These are phyloP conservation scores for Phragmatobia fuliginosa DNA, from an alignment of 2,888 invertebrate species.

Conservation along the genomic window DNA sequence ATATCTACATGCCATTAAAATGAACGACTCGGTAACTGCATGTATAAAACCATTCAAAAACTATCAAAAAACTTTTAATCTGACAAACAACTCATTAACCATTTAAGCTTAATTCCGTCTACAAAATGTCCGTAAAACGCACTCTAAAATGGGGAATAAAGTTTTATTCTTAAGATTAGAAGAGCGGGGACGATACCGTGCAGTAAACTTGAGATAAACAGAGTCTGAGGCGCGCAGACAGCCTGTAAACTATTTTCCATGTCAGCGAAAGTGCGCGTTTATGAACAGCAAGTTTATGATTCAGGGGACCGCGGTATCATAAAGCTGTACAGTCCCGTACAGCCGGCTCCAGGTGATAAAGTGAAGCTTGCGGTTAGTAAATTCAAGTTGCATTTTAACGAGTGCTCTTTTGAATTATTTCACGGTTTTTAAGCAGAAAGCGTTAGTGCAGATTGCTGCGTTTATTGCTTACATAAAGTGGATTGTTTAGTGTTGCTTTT, in stretches of 20 bases:
- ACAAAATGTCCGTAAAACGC: conserved; percentile 78
- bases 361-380: conserved; percentile 70
- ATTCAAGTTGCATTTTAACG: conserved; percentile 79
- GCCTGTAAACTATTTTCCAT: conserved; percentile 84
- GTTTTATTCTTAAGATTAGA: conserved; percentile 83
- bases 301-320: conserved; percentile 47
- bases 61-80: conserved; percentile 77
- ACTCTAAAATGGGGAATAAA: conserved; percentile 80
- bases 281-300: conserved; percentile 70
- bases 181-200: conserved; percentile 67
- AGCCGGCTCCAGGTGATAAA: conserved; percentile 72
- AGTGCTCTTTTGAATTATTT: conserved; percentile 82
- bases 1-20: background rate
- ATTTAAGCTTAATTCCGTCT: conserved; percentile 80
- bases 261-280: conserved; percentile 82
- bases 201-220: conserved; percentile 79
- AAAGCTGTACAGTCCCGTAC: conserved; percentile 32
- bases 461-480: conserved; percentile 64
- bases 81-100: conserved; percentile 79
- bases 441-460: conserved; percentile 69
- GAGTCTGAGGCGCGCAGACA: conserved; percentile 70
- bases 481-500: conserved; percentile 38
- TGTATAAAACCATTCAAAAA: conserved; percentile 56
- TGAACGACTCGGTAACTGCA: conserved; percentile 11
- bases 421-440: conserved; percentile 72